A percentile compares a stretch with the other conserved stretches of the same genome.
Conservation (phyloP, 2,888 invertebrate species). For the Drosophila lacicola region DNA sequence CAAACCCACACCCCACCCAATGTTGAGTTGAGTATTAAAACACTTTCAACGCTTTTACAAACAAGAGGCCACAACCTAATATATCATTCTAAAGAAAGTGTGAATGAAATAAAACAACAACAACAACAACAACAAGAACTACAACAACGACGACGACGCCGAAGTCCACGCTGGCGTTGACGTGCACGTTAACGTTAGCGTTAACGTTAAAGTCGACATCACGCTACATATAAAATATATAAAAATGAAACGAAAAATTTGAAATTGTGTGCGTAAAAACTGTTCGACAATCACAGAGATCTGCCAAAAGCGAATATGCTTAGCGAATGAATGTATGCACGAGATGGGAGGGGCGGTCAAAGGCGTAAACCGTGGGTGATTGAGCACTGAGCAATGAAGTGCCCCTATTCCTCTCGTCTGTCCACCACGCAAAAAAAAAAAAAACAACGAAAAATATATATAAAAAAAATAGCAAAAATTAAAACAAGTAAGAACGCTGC, state of each 20-base stretch:
- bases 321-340: slow-evolving; percentile 18
- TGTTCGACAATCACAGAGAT: slow-evolving; percentile 49
- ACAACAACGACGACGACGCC: slow-evolving; percentile 11
- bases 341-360: slow-evolving; percentile 36
- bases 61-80: slow-evolving; percentile 53
- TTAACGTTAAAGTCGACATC: slow-evolving; percentile 16
- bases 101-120: slow-evolving; percentile 63
- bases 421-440: slow-evolving; percentile 4
- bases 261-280: slow-evolving; percentile 47
- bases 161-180: slow-evolving; percentile 3
- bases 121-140: slow-evolving; percentile 19
- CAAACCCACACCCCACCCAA: slow-evolving; percentile 19
- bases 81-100: slow-evolving; percentile 70
- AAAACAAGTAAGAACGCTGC: slow-evolving; percentile 20
- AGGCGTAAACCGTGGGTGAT: slow-evolving; percentile 49
- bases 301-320: slow-evolving; percentile 31
- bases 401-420: slow-evolving; percentile 18
- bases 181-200: slow-evolving; percentile 11
- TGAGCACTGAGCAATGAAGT: slow-evolving; percentile 47
- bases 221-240: slow-evolving; percentile 49
- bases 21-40: slow-evolving; percentile 45
- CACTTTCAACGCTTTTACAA: slow-evolving; percentile 55
- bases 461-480: slow-evolving; percentile 17
- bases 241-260: slow-evolving; percentile 60
- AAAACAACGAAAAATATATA: not conserved